A percentile compares a stretch with the other conserved stretches of the same genome.
These are phyloP conservation scores for Nothoprocta perdicaria DNA, from an alignment of 2,113 vertebrate genomes.

Conservation along the genomic window DNA sequence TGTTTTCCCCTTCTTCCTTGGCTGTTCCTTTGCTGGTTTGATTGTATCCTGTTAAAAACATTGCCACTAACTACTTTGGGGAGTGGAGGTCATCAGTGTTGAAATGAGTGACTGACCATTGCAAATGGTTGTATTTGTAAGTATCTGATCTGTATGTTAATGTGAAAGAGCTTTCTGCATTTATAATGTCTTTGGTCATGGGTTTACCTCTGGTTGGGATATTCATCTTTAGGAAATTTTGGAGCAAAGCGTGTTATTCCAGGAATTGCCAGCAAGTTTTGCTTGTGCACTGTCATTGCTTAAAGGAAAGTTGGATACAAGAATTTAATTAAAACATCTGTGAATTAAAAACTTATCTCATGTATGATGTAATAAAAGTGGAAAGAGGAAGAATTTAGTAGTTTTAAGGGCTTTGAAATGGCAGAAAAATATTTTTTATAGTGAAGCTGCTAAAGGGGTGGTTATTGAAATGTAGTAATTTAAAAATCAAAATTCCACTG, in stretches of 20 bases:
- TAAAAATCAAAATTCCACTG: background rate
- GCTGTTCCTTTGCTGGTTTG: background rate
- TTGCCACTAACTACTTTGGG: background rate
- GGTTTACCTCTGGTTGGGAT: background rate
- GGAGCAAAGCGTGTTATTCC: background rate
- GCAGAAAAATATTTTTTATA: background rate
- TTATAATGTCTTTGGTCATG: background rate
- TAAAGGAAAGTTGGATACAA: background rate
- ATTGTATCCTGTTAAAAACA: background rate
- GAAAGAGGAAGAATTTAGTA: background rate
- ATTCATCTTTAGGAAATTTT: background rate
- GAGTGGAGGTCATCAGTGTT: background rate
- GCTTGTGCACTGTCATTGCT: background rate
- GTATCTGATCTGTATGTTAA: background rate
- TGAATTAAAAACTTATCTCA: background rate
- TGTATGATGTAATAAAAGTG: background rate
- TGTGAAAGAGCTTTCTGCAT: background rate
- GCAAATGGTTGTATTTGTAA: background rate
- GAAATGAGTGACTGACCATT: background rate
- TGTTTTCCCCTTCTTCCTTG: background rate
- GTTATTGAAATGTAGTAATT: background rate
- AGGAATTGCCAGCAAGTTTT: background rate
- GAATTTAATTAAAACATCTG: background rate
- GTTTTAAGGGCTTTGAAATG: background rate
- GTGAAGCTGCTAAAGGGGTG: background rate